phyloP scores from a whole-genome alignment of 2,113 vertebrate genomes.

The Gobio gobio region DNA sequence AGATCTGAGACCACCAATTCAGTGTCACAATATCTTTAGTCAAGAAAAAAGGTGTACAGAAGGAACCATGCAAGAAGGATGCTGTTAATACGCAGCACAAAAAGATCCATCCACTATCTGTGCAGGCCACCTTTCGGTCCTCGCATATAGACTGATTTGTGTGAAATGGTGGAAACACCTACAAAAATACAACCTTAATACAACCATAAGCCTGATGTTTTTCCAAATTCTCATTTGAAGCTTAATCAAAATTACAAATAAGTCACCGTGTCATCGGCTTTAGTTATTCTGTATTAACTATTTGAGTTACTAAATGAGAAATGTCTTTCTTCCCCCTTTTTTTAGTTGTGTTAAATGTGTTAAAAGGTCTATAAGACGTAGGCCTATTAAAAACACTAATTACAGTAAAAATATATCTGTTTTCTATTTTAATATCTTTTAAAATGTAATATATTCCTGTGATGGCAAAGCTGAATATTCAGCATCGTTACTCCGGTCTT shows the following conservation, averaged over 20 bases:
- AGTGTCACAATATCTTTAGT: conserved; percentile 35
- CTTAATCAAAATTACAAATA: background rate
- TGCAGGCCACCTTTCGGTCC: background rate
- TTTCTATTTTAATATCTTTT: too few species aligned
- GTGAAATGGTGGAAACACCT: background rate
- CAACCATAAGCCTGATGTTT: background rate
- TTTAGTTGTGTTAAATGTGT: too few species aligned
- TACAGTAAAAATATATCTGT: too few species aligned
- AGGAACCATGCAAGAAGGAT: background rate
- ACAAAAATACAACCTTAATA: background rate
- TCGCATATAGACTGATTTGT: background rate
- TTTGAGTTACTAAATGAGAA: too few species aligned
- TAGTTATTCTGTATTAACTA: too few species aligned
- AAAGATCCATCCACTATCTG: background rate
- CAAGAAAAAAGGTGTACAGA: conserved; percentile 13
- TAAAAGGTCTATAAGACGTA: background rate
- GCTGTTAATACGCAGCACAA: background rate
- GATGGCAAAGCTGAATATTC: background rate
- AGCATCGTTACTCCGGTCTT: background rate
- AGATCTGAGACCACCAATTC: conserved; percentile 48
- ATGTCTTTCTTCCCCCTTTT: too few species aligned
- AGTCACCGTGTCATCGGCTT: background rate
- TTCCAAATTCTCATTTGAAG: background rate
- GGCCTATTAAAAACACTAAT: too few species aligned
- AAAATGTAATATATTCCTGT: background rate